Evolutionary conservation across 2,113 vertebrate species (phyloP), one percentile per base, ranked within the genome.

Genomic region (Gymnobelideus leadbeateri): DNA sequence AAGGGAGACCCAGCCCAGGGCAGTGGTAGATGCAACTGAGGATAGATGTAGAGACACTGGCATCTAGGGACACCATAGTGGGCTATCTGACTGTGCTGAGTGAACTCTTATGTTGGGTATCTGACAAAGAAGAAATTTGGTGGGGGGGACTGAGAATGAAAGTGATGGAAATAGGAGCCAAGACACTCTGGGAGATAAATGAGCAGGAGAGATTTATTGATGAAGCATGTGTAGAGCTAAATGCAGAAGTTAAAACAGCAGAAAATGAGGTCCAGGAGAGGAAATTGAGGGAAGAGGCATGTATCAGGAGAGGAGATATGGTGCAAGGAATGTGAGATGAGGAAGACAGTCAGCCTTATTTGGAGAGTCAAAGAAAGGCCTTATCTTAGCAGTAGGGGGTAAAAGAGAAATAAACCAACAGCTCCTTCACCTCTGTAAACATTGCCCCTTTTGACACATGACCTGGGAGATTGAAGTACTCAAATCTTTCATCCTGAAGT

Each of bases 211-310:
- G 96, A 98, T 98, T 98, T 98, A 98, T 98, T 98, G 98, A 99
- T 98, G 98, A 98, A 97, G 98, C 98, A 98, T 98, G 97, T 97
- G 96, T 97, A 98, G 97, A 95, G 95, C 94, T 98, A 98, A 98
- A 95, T 98, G 97, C 97, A 97, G 95, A 98, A 98, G 98, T 97
- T 98, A 98, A 98, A 98, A 98, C 49, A 98, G 98, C 98, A 98
- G 98, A 98, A 99, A 99, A 98, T 98, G 97, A 98, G 97, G 98
- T 98, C 97, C 98, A 98, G 96, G 94, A 97, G 97, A 98, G 96
- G 97, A 98, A 98, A 98, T 96, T 97, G 97, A 98, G 96, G 96
- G 95, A 97, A 98, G 92, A 98, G 43, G 91, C 96, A 97, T 91
- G 96, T 97, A 95, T 95, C 91, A 95, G 95, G 97, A 53, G 95